Evolutionary conservation across 2,797 vertebrate species (phyloP), one percentile per base, ranked within the genome.

Genomic region (Mus spretus): DNA sequence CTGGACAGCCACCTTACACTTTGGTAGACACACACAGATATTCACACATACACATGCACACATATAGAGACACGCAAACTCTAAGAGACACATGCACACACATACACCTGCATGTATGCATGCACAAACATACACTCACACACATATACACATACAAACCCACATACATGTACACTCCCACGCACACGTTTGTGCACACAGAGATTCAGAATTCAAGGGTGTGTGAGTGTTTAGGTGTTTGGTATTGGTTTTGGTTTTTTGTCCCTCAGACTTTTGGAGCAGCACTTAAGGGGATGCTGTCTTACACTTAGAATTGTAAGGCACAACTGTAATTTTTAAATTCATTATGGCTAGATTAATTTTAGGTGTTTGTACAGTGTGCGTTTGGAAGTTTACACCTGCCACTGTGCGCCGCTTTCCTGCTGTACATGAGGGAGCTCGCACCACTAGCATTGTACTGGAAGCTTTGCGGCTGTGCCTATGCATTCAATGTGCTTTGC

Each of bases 241-340:
- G 12, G 31, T 65, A 14, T 65, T 65, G 26, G 53, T 55, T 55
- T 57, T 59, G 19, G 3, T 19, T 34, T 31, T 34, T 67, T 34
- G 13, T 26, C 50, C 67, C 65, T 93, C 6, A 78, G 50, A 67
- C 53, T 61, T 77, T 65, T 14, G 81, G 44, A 79, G 55, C 13
- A 57, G 55, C 47, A 84, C 61, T 24, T 81, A 47, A 26, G 37
- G 90, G 37, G 12, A 26, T 57, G 20, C 26, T 20, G 87, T 26
- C 10, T 3, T 34, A 61, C 20, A 53, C 14, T 44, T 75, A 72
- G 11, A 86, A 89, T 15, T 26, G 0, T 86, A 63, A 44, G n/a
- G 34, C 57, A 1, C 15, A 81, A 72, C 70, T 93, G 26, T 91
- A 34, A 93, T 59, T 94, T 95, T 93, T 84, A 55, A 94, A 84